phyloP scores from a whole-genome alignment of 2,113 vertebrate genomes.

The Mesoclemmys tuberculata region DNA sequence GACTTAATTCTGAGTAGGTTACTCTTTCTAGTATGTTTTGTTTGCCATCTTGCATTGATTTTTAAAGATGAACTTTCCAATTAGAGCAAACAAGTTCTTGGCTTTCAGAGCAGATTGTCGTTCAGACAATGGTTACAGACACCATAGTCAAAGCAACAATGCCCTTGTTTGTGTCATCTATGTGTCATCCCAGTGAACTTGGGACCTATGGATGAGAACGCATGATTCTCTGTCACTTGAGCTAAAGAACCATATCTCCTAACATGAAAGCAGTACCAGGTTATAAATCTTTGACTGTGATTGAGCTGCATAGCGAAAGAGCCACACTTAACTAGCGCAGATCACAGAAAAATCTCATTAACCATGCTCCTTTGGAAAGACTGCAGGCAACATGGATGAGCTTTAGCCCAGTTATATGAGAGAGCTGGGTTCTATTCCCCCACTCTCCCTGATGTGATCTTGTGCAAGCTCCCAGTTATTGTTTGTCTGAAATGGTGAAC shows the following conservation, averaged over 20 bases:
- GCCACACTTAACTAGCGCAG: not conserved
- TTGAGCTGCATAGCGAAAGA: not conserved
- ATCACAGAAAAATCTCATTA: not conserved
- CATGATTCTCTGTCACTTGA: not conserved
- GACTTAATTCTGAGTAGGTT: not conserved
- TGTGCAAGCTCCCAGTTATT: no score
- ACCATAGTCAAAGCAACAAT: not conserved
- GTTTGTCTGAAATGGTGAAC: no score
- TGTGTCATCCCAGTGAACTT: not conserved
- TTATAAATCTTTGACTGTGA: not conserved
- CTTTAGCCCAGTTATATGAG: not conserved
- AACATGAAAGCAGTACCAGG: not conserved
- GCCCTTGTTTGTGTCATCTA: not conserved
- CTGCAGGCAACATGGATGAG: not conserved
- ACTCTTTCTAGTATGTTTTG: not conserved
- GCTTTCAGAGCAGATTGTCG: not conserved
- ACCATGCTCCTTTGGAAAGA: not conserved
- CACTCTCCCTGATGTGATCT: no score
- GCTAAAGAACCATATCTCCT: not conserved
- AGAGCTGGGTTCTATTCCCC: no score
- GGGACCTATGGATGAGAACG: not conserved
- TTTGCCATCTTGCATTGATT: not conserved
- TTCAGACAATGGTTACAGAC: not conserved
- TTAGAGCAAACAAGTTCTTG: not conserved
- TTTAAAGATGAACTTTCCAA: not conserved